Conservation (phyloP, 2,888 invertebrate genomes). For the Penaeus monodon region DNA sequence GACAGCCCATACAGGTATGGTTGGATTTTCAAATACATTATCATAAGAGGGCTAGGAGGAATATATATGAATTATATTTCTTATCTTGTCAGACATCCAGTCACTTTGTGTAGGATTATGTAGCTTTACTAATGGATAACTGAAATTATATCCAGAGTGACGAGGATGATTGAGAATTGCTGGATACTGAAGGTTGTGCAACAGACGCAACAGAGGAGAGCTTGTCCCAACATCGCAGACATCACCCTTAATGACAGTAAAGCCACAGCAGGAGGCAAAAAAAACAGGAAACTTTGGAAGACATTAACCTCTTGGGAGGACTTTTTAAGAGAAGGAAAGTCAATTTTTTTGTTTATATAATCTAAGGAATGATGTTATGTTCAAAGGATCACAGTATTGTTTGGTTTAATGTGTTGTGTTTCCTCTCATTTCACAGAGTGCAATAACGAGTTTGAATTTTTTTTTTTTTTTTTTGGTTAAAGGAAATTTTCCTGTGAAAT, state of each 20-base stretch:
- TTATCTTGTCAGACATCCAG: too few relatives aligned
- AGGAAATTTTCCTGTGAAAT: too few relatives aligned
- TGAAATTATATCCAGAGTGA: constrained; percentile 22
- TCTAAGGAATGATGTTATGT: neutral
- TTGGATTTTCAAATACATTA: neutral
- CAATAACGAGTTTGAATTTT: too few relatives aligned
- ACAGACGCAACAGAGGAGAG: constrained; percentile 30
- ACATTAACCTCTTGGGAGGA: constrained; percentile 55
- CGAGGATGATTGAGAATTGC: constrained; percentile 56
- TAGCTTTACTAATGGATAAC: neutral
- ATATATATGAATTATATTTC: too few relatives aligned
- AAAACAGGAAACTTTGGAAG: constrained; percentile 52
- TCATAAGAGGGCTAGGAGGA: too few relatives aligned
- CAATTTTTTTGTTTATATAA: neutral
- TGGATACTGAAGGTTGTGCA: constrained; percentile 46
- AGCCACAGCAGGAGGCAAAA: neutral
- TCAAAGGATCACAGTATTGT: neutral
- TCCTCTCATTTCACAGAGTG: too few relatives aligned
- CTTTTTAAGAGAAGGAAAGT: constrained; percentile 15
- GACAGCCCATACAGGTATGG: constrained; percentile 35
- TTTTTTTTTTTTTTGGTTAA: too few relatives aligned
- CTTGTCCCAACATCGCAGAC: constrained; percentile 26
- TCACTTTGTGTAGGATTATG: too few relatives aligned
- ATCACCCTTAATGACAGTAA: constrained; percentile 16
- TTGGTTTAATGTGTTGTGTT: too few relatives aligned